phyloP scores from a whole-genome alignment of 2,797 vertebrate genomes.

The Darevskia mixta region DNA sequence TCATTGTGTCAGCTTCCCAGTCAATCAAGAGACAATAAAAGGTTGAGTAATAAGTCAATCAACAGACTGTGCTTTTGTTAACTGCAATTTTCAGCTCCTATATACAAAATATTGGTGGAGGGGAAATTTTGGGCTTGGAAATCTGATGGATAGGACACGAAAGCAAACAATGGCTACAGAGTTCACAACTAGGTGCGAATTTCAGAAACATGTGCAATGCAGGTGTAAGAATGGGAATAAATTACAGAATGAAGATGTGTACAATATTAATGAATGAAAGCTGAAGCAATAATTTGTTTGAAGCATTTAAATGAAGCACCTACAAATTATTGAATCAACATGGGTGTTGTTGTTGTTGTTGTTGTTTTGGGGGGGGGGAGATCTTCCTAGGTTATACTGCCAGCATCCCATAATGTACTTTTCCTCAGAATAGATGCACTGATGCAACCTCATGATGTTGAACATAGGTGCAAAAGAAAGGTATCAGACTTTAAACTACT shows the following conservation, averaged over 20 bases:
- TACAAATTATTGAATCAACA: not conserved
- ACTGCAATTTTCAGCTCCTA: conserved; percentile 2
- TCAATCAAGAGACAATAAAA: conserved; percentile 29
- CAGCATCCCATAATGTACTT: no score
- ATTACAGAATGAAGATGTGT: not conserved
- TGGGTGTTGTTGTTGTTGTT: no score
- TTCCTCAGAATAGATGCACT: no score
- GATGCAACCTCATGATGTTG: not conserved
- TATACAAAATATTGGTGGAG: not conserved
- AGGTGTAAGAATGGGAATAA: not conserved
- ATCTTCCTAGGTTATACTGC: not conserved
- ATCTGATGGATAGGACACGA: not conserved
- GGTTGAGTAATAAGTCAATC: not conserved
- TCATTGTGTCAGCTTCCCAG: not conserved
- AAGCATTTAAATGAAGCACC: not conserved
- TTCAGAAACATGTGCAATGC: not conserved
- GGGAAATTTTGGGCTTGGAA: not conserved
- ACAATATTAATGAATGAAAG: not conserved
- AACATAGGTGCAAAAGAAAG: not conserved
- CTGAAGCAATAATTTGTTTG: not conserved
- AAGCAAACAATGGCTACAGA: not conserved
- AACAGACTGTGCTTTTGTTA: not conserved
- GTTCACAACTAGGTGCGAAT: not conserved
- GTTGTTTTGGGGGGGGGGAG: no score
- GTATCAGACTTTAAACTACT: not conserved